Evolutionary conservation across 1,140 invertebrate species (phyloP), one percentile per base, ranked within the genome.

Genomic region (Megalopta genalis): DNA sequence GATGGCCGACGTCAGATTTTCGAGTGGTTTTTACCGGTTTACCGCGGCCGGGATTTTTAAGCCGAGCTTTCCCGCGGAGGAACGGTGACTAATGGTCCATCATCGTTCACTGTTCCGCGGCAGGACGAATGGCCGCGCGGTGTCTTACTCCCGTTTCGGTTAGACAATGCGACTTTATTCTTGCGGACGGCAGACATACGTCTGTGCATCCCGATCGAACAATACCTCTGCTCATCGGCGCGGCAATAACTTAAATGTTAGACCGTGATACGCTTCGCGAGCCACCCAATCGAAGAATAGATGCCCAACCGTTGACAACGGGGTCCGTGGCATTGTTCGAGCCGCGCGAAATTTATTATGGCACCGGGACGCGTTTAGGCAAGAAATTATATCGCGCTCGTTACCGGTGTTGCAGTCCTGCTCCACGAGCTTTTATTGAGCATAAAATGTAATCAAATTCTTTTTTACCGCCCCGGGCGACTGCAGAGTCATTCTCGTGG

Each of bases 81-180:
- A 57, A 74, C 57, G 39, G 66, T 80, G 73, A 85, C 60, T 81
- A 81, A 83, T 77, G 78, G 62, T 49, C 64, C 82, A 62, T 85
- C 82, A 81, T 85, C 78, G 81, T 73, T 81, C 78, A 67, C 80
- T 70, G 65, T 84, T 75, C 71, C 59, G 63, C 16, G 8, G 18
- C 42, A 32, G 57, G 77, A 83, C 69, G 79, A 59, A 81, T 77
- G 39, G 62, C 62, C 49, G 7, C 37, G 16, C 12, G 42, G 49
- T 74, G 69, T 74, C 81, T 85, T 85, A 77, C 78, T 83, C 71
- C 39, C 63, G 66, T 80, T 77, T 59, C 12, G 57, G 52, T 32
- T 67, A 60, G 76, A 85, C 82, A 84, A 77, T 81, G 83, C 65
- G 60, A 84, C 78, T 84, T 81, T 81, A 60, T 81, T 81, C 73